Base-by-base conservation (phyloP, 2,888 invertebrate genomes). In the Nomada fabriciana region DNA sequence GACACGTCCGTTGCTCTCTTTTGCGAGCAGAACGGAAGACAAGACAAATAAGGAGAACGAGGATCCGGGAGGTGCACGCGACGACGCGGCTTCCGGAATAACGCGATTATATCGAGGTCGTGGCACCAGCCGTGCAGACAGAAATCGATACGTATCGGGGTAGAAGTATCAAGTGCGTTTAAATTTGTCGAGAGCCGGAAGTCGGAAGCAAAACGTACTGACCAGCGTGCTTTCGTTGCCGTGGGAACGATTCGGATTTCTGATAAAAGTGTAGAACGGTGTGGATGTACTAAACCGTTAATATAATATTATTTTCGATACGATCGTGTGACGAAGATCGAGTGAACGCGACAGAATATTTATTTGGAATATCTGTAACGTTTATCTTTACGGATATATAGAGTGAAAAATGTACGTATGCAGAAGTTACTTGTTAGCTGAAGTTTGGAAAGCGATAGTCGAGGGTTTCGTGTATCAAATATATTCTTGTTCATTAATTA, bases 131-230 rank as follows among this genome's bases (percentile, higher is more conserved):
- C 75, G 80, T 81, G 74, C 53, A 25, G 67, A 67, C 83, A 77
- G 85, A 86, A 90, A 93, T 92, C 93, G 92, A 93, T 93, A 91
- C 82, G 84, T 82, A 89, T 90, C 79, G 88, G 57, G 53, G 76
- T 64, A 70, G 80, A 80, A 75, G 73, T 80, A 85, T 85, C 80
- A 87, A 84, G 88, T 84, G 88, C 90, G 91, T 91, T 91, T 90
- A 91, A 92, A 93, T 93, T 92, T 91, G 91, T 91, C 91, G 90
- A 89, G 90, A 91, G 90, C 90, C 89, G 86, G 85, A 82, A 86
- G 82, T 78, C 86, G 73, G 82, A 71, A 52, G 52, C 64, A 42
- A 83, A 63, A 79, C 72, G 72, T 71, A 71, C 72, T 65, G 65
- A 1, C 20, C 11, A 52, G 18, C 20, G 18, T n/a, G 23, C 20